These are phyloP conservation scores for Aphaenogaster ashmeadi DNA, from an alignment of 1,140 invertebrate genomes.

Conservation along the genomic window DNA sequence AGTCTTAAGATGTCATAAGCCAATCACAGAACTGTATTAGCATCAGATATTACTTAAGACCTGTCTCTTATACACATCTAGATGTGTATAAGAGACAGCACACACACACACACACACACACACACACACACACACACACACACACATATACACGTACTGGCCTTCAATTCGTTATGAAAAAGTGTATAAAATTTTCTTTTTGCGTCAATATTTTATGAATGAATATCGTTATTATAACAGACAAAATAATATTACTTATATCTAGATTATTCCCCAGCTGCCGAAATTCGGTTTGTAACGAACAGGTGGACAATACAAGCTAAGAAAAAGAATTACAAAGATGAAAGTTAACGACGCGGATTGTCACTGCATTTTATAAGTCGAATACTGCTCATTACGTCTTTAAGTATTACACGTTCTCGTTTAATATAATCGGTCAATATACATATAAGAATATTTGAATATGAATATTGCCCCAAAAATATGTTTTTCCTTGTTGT, in stretches of 20 bases:
- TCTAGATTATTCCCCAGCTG: background rate
- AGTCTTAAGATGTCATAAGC: no score
- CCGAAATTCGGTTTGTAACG: constrained; percentile 41
- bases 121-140: no score
- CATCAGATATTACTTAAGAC: no score
- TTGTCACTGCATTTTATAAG: constrained; percentile 51
- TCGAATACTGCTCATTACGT: constrained; percentile 59
- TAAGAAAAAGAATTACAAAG: constrained; percentile 33
- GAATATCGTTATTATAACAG: constrained; percentile 16
- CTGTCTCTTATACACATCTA: no score
- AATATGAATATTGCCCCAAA: constrained; percentile 57
- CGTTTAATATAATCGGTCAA: constrained; percentile 29
- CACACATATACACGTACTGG: constrained; percentile 41
- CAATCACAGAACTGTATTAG: no score
- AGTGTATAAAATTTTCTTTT: constrained; percentile 47
- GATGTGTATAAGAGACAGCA: no score
- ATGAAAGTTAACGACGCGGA: constrained; percentile 42
- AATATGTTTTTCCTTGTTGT: constrained; percentile 58
- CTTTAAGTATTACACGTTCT: constrained; percentile 52
- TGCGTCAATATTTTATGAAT: constrained; percentile 31
- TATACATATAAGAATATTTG: constrained; percentile 53
- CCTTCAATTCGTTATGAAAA: constrained; percentile 57
- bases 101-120: no score
- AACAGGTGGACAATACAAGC: constrained; percentile 43
- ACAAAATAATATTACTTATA: constrained; percentile 7